Base-by-base conservation (phyloP, 2,113 vertebrate genomes). In the Coryphaenoides rupestris region DNA sequence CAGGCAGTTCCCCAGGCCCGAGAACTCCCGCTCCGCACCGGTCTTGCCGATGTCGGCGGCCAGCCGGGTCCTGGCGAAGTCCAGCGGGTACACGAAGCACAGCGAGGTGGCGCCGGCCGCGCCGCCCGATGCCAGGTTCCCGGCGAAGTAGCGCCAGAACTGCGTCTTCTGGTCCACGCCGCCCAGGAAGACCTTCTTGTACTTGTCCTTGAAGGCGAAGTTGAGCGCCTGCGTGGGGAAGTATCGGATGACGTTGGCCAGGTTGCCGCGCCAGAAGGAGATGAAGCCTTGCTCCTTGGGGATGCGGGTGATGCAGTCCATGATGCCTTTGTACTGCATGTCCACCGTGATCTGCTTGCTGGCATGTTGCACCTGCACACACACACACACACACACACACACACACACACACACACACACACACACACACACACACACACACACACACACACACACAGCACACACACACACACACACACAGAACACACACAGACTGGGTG, bases 121-220 rank as follows among this genome's bases (percentile, higher is more conserved):
- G 0, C 97, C 96, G 0, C 97, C 97, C 0, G 96, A 99, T 0
- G 96, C 96, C 76, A 99, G 85, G 65, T 99, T 99, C 21, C 97
- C 97, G 0, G 96, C 94, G 1, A 99, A 99, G 86, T 98, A 98
- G 69, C 97, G 96, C 97, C 97, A 99, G 90, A 99, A 99, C 82
- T 99, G 97, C 84, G 93, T 99, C 76, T 94, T 95, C 75, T 90
- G 92, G 87, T 99, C 95, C 73, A 99, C 97, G 2, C 96, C 96
- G 23, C 97, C 97, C n/a, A 99, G 85, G 89, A 99, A 99, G 89
- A 99, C 83, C 90, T 95, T 94, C 93, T 99, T 99, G 92, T 99
- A 99, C 90, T 99, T 98, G 89, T 99, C 97, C 88, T 98, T 99
- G 92, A 99, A 99, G 86, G 97, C 97, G 55, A 99, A 99, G 91